A percentile compares a stretch with the other conserved stretches of the same genome.
Conservation (phyloP, 2,888 invertebrate genomes). For the Oithona nana region DNA sequence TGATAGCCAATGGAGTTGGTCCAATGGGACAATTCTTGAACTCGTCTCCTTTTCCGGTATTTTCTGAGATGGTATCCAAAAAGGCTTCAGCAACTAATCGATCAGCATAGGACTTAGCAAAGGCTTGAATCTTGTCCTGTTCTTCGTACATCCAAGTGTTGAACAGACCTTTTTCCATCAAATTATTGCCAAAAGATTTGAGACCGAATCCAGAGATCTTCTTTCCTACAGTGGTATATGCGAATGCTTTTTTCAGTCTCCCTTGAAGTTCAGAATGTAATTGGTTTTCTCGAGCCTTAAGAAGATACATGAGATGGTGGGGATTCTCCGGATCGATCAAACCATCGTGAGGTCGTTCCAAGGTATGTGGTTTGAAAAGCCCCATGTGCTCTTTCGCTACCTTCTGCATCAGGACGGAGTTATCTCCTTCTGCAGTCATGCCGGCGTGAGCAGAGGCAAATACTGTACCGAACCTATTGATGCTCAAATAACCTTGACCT, state of each 20-base stretch:
- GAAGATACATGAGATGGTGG: slow-evolving; percentile 13
- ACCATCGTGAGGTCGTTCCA: neutral
- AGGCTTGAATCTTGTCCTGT: slow-evolving; percentile 21
- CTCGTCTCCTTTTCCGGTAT: slow-evolving; percentile 4
- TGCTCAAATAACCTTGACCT: slow-evolving; percentile 22
- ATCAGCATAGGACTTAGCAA: slow-evolving; percentile 21
- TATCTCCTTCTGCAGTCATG: slow-evolving; percentile 23
- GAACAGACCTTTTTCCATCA: slow-evolving; percentile 19
- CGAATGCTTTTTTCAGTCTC: slow-evolving; percentile 13
- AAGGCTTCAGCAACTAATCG: slow-evolving; percentile 21
- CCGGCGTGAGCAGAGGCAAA: slow-evolving; percentile 22
- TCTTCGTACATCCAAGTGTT: slow-evolving; percentile 22
- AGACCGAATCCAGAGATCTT: neutral
- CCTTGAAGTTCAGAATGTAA: neutral
- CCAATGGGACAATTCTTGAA: neutral
- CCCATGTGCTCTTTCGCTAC: slow-evolving; percentile 22
- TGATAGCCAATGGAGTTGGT: neutral
- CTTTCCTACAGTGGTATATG: slow-evolving; percentile 3
- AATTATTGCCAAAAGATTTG: slow-evolving; percentile 5
- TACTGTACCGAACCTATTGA: slow-evolving; percentile 22
- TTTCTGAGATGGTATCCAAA: neutral
- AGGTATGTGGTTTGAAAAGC: slow-evolving; percentile 20
- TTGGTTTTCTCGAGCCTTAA: slow-evolving; percentile 16
- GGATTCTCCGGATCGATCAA: neutral
- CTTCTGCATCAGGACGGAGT: slow-evolving; percentile 23